Evolutionary conservation across 2,113 vertebrate species (phyloP).

Genomic region (Campylomormyrus tamandua): DNA sequence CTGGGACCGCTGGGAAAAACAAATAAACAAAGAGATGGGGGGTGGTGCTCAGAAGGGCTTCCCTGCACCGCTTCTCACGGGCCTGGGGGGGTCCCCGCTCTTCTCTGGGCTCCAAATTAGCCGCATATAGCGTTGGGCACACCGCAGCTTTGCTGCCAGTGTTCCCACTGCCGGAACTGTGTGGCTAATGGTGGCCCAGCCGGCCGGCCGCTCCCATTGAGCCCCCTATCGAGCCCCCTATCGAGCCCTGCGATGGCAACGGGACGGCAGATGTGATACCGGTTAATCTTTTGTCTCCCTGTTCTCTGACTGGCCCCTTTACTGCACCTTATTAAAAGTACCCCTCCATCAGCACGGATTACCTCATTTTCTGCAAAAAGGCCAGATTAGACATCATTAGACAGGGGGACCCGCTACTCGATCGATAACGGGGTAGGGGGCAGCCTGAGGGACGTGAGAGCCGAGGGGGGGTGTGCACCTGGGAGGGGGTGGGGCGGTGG

Average conservation of each 20-base stretch:
- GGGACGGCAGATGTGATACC: neutral
- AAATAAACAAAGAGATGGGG: constrained; percentile 14
- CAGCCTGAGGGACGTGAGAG: neutral
- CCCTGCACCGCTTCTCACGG: constrained; percentile 8
- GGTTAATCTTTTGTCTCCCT: constrained; percentile 5
- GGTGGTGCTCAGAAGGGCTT: constrained; percentile 10
- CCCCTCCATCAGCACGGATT: neutral
- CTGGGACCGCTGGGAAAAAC: constrained; percentile 20
- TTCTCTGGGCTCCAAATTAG: neutral
- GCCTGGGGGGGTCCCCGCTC: neutral
- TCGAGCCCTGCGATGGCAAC: neutral
- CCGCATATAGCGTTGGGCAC: neutral
- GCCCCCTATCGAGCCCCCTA: neutral
- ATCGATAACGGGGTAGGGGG: neutral
- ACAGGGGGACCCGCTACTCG: neutral
- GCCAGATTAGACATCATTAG: neutral
- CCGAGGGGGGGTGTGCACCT: neutral
- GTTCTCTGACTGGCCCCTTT: neutral
- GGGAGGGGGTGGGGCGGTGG: neutral
- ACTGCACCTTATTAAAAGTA: neutral
- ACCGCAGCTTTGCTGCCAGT: neutral
- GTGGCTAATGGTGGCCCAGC: neutral
- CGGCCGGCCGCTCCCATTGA: neutral
- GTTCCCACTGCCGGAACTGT: neutral
- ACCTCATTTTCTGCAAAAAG: neutral